phyloP scores from a whole-genome alignment of 2,797 vertebrate genomes.

The Cercopithecus neglectus region DNA sequence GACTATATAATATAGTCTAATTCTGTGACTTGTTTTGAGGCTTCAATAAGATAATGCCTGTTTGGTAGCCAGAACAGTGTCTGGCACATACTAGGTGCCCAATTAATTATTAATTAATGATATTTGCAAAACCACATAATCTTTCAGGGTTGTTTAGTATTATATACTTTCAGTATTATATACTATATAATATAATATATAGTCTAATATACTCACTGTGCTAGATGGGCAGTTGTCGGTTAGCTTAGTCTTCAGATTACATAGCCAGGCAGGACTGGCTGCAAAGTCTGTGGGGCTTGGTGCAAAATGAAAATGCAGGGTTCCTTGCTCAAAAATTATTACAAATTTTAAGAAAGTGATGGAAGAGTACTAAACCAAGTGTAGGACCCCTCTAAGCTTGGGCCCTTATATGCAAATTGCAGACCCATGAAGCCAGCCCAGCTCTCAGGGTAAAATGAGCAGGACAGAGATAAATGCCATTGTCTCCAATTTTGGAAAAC shows the following conservation, averaged over 20 bases:
- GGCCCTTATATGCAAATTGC: neutral
- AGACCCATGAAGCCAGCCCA: neutral
- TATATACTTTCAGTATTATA: neutral
- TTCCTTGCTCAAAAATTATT: neutral
- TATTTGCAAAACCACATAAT: neutral
- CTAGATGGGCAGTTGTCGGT: neutral
- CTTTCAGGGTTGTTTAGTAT: neutral
- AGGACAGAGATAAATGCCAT: neutral
- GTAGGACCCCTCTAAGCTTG: neutral
- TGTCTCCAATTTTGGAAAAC: neutral
- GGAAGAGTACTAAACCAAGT: neutral
- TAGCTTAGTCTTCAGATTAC: neutral
- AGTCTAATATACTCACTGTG: neutral
- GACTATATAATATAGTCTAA: neutral
- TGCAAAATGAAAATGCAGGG: neutral
- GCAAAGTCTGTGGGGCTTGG: neutral
- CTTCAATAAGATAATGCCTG: neutral
- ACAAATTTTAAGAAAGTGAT: neutral
- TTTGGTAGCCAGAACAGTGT: neutral
- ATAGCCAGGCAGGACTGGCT: neutral
- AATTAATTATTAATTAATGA: neutral
- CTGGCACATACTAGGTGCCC: neutral
- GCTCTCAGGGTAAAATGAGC: neutral
- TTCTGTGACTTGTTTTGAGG: neutral
- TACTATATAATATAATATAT: neutral